These are phyloP conservation scores for Wasmannia auropunctata DNA, from an alignment of 1,140 invertebrate genomes.

Conservation along the genomic window DNA sequence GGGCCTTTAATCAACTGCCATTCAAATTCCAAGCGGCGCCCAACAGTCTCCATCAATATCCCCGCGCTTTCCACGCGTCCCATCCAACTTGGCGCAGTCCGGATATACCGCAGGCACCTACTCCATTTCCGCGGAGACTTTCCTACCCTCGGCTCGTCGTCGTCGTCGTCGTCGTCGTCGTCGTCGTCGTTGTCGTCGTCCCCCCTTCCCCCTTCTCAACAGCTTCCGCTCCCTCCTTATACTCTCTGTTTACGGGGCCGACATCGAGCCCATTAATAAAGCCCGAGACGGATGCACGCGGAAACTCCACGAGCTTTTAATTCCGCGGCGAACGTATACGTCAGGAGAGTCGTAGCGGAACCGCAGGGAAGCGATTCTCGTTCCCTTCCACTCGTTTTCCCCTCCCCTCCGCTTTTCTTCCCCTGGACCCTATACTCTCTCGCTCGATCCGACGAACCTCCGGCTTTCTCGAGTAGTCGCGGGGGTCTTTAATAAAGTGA, in stretches of 20 bases:
- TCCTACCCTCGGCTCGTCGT: background rate
- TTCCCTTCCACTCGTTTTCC: background rate
- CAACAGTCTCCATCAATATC: conserved; percentile 58
- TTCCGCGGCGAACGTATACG: conserved; percentile 75
- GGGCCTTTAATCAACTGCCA: conserved; percentile 56
- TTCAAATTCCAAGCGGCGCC: conserved; percentile 54
- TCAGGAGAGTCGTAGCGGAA: conserved; percentile 58
- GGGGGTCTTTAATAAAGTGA: conserved; percentile 82
- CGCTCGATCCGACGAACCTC: conserved; percentile 15
- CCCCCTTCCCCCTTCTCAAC: too few relatives aligned
- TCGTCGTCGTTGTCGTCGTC: too few relatives aligned
- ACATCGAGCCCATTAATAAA: conserved; percentile 71
- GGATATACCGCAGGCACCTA: conserved; percentile 51
- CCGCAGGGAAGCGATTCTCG: conserved; percentile 63
- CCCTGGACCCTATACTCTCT: conserved; percentile 21
- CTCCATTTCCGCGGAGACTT: conserved; percentile 48
- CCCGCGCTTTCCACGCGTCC: conserved; percentile 46
- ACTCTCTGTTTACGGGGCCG: conserved; percentile 58
- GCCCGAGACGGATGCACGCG: conserved; percentile 67
- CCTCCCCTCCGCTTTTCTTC: background rate
- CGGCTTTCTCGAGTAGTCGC: conserved; percentile 67
- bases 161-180: too few relatives aligned
- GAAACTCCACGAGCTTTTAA: conserved; percentile 76
- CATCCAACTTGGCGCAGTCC: conserved; percentile 45
- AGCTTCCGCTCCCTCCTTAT: conserved; percentile 7